Conservation (phyloP, 2,888 invertebrate species). For the Bombylius major region DNA sequence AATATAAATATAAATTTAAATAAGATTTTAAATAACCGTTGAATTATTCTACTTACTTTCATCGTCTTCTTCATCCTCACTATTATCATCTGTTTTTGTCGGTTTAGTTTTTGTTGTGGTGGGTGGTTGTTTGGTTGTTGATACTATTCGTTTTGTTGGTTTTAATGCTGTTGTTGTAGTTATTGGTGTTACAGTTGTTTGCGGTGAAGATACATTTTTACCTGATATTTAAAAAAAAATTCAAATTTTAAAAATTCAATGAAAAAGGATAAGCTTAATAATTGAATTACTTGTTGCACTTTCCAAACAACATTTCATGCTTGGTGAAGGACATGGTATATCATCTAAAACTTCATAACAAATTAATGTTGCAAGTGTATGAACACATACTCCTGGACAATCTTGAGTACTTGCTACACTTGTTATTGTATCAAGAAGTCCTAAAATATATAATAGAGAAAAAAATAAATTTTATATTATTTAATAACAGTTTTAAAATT, state of each 20-base stretch:
- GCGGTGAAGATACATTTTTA: slow-evolving; percentile 21
- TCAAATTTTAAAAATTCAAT: neutral
- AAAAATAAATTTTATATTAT: neutral
- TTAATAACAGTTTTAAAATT: neutral
- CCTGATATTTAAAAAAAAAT: neutral
- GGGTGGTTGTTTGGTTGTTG: slow-evolving; percentile 25
- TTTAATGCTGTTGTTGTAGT: slow-evolving; percentile 22
- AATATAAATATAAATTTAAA: neutral
- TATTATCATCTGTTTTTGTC: slow-evolving; percentile 22
- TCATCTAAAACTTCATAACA: slow-evolving; percentile 77
- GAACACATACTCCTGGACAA: slow-evolving; percentile 82
- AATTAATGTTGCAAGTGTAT: slow-evolving; percentile 70
- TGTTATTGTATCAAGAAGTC: slow-evolving; percentile 71
- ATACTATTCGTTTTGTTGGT: slow-evolving; percentile 20
- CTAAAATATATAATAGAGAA: slow-evolving; percentile 34
- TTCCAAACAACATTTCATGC: slow-evolving; percentile 77
- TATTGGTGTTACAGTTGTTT: slow-evolving; percentile 19
- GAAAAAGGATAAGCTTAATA: neutral
- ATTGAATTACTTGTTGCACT: slow-evolving; percentile 48
- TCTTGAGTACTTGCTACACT: slow-evolving; percentile 73
- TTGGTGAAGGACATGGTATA: slow-evolving; percentile 63
- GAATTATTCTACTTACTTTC: neutral
- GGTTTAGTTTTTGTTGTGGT: slow-evolving; percentile 25
- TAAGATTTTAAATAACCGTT: neutral
- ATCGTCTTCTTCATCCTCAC: slow-evolving; percentile 19